Evolutionary conservation across 1,140 invertebrate species (phyloP), one percentile per base, ranked within the genome.

Genomic region (Phocides pigmalion): DNA sequence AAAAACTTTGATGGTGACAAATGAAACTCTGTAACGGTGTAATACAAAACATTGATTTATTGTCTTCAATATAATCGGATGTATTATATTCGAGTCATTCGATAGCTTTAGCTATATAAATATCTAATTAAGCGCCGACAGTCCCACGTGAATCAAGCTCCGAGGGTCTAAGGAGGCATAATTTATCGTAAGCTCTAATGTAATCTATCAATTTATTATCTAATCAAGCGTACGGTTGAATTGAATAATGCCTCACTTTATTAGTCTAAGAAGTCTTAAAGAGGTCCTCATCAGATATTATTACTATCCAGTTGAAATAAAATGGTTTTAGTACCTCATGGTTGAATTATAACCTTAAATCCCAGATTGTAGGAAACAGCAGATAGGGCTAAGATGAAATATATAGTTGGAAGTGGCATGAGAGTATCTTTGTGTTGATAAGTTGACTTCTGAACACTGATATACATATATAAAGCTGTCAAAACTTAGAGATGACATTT

Each of bases 151-250:
- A 56, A 56, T 56, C 37, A 28, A 25, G 39, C 35, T 37, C 51
- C 42, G 17, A 11, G n/a, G 37, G 12, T 44, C 19, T 42, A 41
- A 56, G 37, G 11, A 56, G 15, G 53, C 53, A 56, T 41, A 56
- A 56, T 56, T 56, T 56, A 56, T 56, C 53, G 53, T 56, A 56
- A 42, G 53, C 37, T 56, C 53, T 22, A 37, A 39, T 56, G 53
- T 56, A 56, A 56, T 56, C 37, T 56, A 56, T 56, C 53, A 56
- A 56, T 42, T 56, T 56, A 56, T 56, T 42, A 56, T 56, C 53
- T 56, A 56, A 56, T 56, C 53, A 56, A 56, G 19, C 37, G 53
- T 42, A 25, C 19, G 53, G 53, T 20, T 56, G 37, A 56, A 56
- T 56, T 56, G 53, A 56, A 56, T 56, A 56, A 56, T 56, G 53